Conservation (phyloP, 2,888 invertebrate species). For the Hanleya hanleyi region DNA sequence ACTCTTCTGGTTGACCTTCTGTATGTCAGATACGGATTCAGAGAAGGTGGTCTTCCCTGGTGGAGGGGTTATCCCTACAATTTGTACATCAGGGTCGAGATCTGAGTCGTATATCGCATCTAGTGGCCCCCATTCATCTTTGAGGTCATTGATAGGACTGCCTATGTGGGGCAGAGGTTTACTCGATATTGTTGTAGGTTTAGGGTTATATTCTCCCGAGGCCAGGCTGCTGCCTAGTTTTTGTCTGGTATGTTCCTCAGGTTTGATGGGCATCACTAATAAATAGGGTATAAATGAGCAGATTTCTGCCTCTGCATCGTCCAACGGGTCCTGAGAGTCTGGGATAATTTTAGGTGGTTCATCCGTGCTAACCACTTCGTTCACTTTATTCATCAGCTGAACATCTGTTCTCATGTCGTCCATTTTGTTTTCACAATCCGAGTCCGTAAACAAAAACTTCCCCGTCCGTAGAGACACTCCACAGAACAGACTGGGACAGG, state of each 20-base stretch:
- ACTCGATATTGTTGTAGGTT: conserved; percentile 13
- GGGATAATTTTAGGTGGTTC: conserved; percentile 76
- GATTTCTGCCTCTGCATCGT: neutral
- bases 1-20: neutral
- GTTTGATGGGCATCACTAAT: conserved; percentile 46
- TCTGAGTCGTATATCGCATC: conserved; percentile 42
- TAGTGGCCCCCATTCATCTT: conserved; percentile 41
- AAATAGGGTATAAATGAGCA: conserved; percentile 55
- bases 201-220: conserved; percentile 1
- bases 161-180: conserved; percentile 30
- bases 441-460: conserved; percentile 40
- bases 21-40: neutral
- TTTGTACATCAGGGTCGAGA: conserved; percentile 60
- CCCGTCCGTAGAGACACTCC: conserved; percentile 70
- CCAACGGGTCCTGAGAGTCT: conserved; percentile 58
- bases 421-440: conserved; percentile 27
- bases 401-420: conserved; percentile 73
- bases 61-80: conserved; percentile 62
- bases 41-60: conserved; percentile 27
- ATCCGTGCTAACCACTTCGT: conserved; percentile 79
- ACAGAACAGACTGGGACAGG: conserved; percentile 69
- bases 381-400: conserved; percentile 85
- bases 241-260: conserved; percentile 20
- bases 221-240: neutral
- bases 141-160: neutral